Evolutionary conservation across 2,797 vertebrate species (phyloP).

Genomic region (Macropus fuliginosus): DNA sequence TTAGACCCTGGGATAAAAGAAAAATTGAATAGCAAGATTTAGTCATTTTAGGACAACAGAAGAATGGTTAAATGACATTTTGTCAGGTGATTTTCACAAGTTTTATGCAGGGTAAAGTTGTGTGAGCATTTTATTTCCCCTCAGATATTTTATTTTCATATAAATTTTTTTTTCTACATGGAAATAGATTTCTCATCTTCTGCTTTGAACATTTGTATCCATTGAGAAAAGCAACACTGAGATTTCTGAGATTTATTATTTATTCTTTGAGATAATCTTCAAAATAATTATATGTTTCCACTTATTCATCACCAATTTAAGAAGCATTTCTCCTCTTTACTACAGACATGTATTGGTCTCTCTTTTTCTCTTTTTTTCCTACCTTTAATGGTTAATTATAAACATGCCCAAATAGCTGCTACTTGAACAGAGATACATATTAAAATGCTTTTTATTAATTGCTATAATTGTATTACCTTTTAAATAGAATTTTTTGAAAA

Average conservation of each 20-base stretch:
- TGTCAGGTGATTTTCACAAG: not conserved
- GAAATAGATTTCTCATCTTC: not conserved
- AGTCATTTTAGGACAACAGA: not conserved
- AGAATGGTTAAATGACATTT: not conserved
- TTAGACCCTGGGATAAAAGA: not conserved
- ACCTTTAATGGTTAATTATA: not conserved
- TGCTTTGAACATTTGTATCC: not conserved
- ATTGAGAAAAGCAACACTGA: not conserved
- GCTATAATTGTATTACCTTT: not conserved
- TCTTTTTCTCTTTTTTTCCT: slow-evolving; percentile 5
- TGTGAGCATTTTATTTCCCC: not conserved
- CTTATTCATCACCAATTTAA: not conserved
- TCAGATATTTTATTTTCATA: not conserved
- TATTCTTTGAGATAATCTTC: not conserved
- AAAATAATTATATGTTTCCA: not conserved
- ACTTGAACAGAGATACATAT: not conserved
- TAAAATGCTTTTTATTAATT: not conserved
- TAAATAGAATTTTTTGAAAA: not conserved
- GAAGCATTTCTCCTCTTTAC: not conserved
- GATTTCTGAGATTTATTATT: slow-evolving; percentile 5
- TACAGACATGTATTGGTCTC: not conserved
- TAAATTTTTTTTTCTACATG: not conserved
- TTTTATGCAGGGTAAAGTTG: not conserved
- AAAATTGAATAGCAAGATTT: not conserved
- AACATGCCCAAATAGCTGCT: not conserved